Evolutionary conservation across 1,140 invertebrate genomes (phyloP).

Genomic region (Galleria mellonella): DNA sequence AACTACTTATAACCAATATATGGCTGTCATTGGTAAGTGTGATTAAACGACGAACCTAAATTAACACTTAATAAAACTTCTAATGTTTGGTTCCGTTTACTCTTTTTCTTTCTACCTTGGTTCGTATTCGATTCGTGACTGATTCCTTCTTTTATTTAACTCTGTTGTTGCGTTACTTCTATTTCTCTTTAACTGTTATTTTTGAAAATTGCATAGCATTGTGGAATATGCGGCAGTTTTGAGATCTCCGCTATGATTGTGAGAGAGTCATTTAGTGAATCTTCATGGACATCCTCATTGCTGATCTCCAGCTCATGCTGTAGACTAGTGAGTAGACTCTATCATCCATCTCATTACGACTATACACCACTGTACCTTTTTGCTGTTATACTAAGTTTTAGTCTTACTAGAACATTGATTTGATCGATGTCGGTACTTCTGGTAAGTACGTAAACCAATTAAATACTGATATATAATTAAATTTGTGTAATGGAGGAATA

Average conservation of each 20-base stretch:
- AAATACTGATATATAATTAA: not conserved
- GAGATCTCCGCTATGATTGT: conserved; percentile 36
- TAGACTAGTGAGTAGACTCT: conserved; percentile 57
- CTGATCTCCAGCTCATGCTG: conserved; percentile 39
- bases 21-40: conserved; percentile 91
- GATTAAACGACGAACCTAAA: conserved; percentile 72
- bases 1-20: conserved; percentile 89
- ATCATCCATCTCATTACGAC: conserved; percentile 52
- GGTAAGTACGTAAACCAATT: conserved; percentile 1
- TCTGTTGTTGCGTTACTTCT: conserved; percentile 23
- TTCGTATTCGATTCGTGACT: conserved; percentile 28
- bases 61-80: conserved; percentile 68
- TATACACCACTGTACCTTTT: conserved; percentile 8
- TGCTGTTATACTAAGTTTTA: no score
- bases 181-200: conserved; percentile 40
- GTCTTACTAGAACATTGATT: no score
- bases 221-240: conserved; percentile 71
- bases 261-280: conserved; percentile 44
- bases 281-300: conserved; percentile 41
- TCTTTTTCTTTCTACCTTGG: conserved; percentile 41
- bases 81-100: conserved; percentile 59
- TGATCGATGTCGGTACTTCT: not conserved
- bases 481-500: not conserved
- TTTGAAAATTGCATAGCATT: conserved; percentile 69
- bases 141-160: conserved; percentile 21